A percentile compares a stretch with the other conserved stretches of the same genome.
Evolutionary conservation across 2,888 invertebrate genomes (phyloP).

Genomic region (Beris chalybata): DNA sequence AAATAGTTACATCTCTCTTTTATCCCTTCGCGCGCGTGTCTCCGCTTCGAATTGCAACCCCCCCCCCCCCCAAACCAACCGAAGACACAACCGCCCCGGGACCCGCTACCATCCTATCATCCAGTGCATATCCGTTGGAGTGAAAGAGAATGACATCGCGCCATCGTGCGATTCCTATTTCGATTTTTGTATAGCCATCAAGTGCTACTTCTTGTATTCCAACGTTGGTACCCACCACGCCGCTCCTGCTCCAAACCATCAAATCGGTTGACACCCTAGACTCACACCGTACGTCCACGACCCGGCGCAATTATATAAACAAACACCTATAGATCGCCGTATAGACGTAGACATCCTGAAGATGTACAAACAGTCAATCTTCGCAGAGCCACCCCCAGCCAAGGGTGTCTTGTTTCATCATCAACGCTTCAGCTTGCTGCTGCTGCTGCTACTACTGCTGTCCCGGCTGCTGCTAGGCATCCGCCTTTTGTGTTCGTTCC

Average conservation of each 20-base stretch:
- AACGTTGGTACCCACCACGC: too few relatives aligned
- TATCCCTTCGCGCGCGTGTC: background rate
- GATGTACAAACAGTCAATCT: constrained; percentile 28
- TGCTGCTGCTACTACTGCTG: background rate
- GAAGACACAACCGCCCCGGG: too few relatives aligned
- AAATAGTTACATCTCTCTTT: constrained; percentile 33
- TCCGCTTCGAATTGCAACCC: background rate
- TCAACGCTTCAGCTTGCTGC: constrained; percentile 8
- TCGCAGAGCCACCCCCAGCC: constrained; percentile 10
- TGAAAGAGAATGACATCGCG: constrained; percentile 17
- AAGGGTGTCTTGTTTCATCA: constrained; percentile 27
- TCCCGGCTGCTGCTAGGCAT: constrained; percentile 9
- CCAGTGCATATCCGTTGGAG: background rate
- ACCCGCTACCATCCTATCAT: background rate
- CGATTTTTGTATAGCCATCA: constrained; percentile 11
- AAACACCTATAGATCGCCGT: constrained; percentile 27
- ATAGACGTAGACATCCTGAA: constrained; percentile 12
- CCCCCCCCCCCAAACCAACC: too few relatives aligned
- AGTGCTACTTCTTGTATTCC: too few relatives aligned
- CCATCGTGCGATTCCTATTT: constrained; percentile 1
- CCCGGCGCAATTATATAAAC: constrained; percentile 28
- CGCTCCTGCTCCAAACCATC: too few relatives aligned
- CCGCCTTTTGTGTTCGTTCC: constrained; percentile 17
- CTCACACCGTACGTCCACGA: background rate
- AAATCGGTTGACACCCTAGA: too few relatives aligned